Base-by-base conservation (phyloP, 2,113 vertebrate genomes). In the Otolemur garnettii region DNA sequence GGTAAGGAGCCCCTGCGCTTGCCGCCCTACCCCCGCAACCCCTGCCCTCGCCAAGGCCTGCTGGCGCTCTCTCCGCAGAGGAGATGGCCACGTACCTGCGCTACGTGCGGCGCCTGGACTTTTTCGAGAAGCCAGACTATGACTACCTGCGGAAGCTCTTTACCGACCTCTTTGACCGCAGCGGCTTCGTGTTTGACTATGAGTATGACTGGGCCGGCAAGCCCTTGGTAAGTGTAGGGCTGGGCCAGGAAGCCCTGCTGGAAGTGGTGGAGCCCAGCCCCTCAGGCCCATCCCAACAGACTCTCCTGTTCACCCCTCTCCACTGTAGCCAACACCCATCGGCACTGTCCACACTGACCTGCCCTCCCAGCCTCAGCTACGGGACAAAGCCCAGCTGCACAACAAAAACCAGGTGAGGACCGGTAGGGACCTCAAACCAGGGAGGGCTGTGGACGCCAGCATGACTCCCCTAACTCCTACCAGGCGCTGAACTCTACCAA, bases 161-260 rank as follows among this genome's bases (percentile, higher is more conserved):
- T 98, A 99, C 99, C 0, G 99, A 99, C 98, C 98, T 99, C 88
- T 99, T 99, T 0, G 99, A 99, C 98, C 99, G 99, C 96, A 99
- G 99, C 1, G 99, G 99, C 97, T 99, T 99, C 5, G 98, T 99
- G 97, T 99, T 99, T 69, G 99, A 99, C 98, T 99, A 99, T 0
- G 99, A 99, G 97, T 99, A 99, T 5, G 99, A 99, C 98, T 99
- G 99, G 99, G 99, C 99, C 21, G 99, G 99, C 97, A 99, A 99
- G 95, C 99, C 99, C 2, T 98, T 99, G 92, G 99, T 99, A 98
- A 98, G 99, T 97, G 89, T 17, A 7, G 50, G 50, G 68, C 19
- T 2, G 19, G 3, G 21, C 11, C 68, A 2, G 6, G 9, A 60
- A 22, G 60, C 26, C 57, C 50, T 28, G 9, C 35, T 2, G 0